Evolutionary conservation across 2,113 vertebrate species (phyloP).

Genomic region (Terrapene triunguis): DNA sequence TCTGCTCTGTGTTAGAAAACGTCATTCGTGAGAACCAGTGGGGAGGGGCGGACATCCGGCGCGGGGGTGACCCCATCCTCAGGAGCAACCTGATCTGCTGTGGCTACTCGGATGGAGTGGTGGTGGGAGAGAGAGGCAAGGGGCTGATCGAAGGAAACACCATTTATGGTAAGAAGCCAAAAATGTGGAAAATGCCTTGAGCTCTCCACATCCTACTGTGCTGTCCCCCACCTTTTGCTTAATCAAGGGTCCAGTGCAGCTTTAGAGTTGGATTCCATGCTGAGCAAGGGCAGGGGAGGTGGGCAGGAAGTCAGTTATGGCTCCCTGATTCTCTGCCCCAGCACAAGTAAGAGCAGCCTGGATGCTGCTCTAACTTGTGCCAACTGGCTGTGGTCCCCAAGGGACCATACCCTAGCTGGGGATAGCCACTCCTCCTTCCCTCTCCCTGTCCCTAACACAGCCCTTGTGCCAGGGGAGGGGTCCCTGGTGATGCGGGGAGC

Average conservation of each 20-base stretch:
- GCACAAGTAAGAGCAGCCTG: not conserved
- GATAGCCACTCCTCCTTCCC: accelerated
- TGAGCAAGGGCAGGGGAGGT: not conserved
- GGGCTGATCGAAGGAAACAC: conserved; percentile 91
- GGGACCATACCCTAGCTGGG: not conserved
- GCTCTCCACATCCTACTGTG: accelerated
- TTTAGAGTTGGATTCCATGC: accelerated
- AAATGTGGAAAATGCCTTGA: accelerated
- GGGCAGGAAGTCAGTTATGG: not conserved
- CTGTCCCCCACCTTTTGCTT: not conserved
- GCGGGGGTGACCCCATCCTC: conserved; percentile 88
- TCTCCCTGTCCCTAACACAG: not conserved
- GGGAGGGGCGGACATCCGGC: conserved; percentile 91
- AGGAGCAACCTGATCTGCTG: conserved; percentile 92
- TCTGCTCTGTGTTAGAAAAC: conserved; percentile 81
- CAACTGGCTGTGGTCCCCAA: not conserved
- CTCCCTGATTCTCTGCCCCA: not conserved
- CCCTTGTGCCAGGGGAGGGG: not conserved
- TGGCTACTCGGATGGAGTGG: conserved; percentile 90
- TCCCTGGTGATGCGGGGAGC: not conserved
- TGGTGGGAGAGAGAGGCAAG: conserved; percentile 89
- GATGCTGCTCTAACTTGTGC: not conserved
- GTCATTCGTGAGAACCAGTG: conserved; percentile 93
- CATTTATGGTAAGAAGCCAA: conserved; percentile 85
- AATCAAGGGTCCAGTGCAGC: accelerated